These are phyloP conservation scores for Fundulus diaphanus DNA, from an alignment of 2,797 vertebrate genomes.

Conservation along the genomic window DNA sequence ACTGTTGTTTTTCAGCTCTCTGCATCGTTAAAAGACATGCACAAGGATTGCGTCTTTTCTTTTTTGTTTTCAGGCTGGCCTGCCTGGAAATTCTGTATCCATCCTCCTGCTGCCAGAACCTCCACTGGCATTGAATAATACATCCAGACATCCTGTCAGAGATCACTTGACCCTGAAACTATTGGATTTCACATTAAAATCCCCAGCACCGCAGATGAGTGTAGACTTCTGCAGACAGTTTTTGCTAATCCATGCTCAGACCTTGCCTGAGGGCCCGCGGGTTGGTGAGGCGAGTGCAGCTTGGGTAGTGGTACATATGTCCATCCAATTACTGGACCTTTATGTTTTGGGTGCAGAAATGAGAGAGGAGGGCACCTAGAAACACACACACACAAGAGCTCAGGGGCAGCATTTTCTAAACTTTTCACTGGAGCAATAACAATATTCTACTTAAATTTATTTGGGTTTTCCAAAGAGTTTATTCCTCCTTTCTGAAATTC, in stretches of 20 bases:
- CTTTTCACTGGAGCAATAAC: conserved; percentile 24
- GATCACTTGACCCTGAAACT: conserved; percentile 78
- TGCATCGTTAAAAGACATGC: conserved; percentile 51
- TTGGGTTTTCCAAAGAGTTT: too few relatives aligned
- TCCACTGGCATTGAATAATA: conserved; percentile 70
- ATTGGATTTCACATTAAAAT: conserved; percentile 78
- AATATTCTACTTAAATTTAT: not conserved
- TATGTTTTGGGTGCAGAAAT: conserved; percentile 51
- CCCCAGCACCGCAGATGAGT: conserved; percentile 51
- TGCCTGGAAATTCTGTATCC: conserved; percentile 52
- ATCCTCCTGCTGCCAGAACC: conserved; percentile 44
- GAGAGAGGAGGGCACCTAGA: conserved; percentile 51
- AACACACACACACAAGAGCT: conserved; percentile 24
- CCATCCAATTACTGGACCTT: conserved; percentile 70
- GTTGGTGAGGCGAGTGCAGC: conserved; percentile 62
- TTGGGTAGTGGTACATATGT: conserved; percentile 67
- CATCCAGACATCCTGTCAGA: conserved; percentile 75
- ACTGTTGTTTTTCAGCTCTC: conserved; percentile 49
- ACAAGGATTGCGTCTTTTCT: conserved; percentile 24
- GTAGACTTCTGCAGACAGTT: conserved; percentile 67
- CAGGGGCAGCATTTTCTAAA: conserved; percentile 22
- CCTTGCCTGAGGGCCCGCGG: conserved; percentile 67
- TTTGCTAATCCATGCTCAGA: conserved; percentile 72
- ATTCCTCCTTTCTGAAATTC: too few relatives aligned
- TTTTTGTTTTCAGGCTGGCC: conserved; percentile 13